Conservation (phyloP, 1,140 invertebrate species). For the Neodiprion fabricii region DNA sequence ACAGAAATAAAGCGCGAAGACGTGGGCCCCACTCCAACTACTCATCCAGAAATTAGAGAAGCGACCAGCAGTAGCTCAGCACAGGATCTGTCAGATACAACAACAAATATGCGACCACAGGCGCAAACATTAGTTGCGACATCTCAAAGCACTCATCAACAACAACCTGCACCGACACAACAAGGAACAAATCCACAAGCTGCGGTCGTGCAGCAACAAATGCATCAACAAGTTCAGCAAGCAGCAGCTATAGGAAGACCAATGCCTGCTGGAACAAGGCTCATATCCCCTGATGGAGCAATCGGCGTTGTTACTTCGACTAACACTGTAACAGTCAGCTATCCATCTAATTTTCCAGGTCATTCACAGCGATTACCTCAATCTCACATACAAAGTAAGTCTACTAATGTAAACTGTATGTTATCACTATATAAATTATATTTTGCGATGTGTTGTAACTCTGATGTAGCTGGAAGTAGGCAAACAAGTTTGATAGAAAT, state of each 20-base stretch:
- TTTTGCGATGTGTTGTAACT: too few species aligned
- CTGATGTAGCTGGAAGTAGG: too few species aligned
- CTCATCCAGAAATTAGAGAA: conserved; percentile 36
- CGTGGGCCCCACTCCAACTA: conserved; percentile 29
- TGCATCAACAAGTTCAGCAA: conserved; percentile 69
- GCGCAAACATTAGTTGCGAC: conserved; percentile 35
- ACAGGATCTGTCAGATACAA: conserved; percentile 38
- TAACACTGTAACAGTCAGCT: conserved; percentile 68
- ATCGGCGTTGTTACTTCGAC: conserved; percentile 70
- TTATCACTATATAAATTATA: too few species aligned
- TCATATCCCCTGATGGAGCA: conserved; percentile 69
- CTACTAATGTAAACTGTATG: neutral
- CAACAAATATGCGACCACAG: conserved; percentile 36
- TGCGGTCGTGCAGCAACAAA: conserved; percentile 57
- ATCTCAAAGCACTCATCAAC: conserved; percentile 36
- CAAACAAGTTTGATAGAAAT: too few species aligned
- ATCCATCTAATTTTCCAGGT: conserved; percentile 62
- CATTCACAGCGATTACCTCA: conserved; percentile 53
- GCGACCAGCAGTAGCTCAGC: conserved; percentile 31
- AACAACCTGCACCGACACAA: conserved; percentile 33
- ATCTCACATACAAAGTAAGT: conserved; percentile 52
- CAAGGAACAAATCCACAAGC: conserved; percentile 48
- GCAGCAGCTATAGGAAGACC: conserved; percentile 67
- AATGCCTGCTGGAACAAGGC: conserved; percentile 66
- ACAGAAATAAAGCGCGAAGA: conserved; percentile 49